Conservation (phyloP, 2,888 invertebrate species). For the Cataglyphis cursor region DNA sequence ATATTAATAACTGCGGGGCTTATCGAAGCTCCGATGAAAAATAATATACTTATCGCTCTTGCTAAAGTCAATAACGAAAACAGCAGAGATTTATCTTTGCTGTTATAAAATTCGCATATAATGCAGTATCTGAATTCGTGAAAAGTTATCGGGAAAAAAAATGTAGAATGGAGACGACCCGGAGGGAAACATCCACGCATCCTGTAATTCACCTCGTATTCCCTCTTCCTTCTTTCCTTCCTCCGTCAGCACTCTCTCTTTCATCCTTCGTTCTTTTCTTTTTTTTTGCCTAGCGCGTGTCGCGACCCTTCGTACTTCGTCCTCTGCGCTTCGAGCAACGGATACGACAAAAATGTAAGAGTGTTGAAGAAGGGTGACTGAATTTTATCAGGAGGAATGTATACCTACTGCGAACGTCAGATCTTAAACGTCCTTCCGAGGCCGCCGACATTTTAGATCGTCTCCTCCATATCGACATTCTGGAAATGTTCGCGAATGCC, state of each 20-base stretch:
- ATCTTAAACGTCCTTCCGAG: conserved; percentile 51
- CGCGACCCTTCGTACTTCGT: conserved; percentile 3
- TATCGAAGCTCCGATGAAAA: neutral
- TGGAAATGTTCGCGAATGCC: conserved; percentile 39
- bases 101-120: conserved; percentile 4
- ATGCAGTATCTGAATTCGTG: conserved; percentile 1
- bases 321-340: neutral
- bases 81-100: neutral
- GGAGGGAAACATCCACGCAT: conserved; percentile 36
- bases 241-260: conserved; percentile 12
- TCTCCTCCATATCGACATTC: conserved; percentile 48
- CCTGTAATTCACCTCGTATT: conserved; percentile 41
- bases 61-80: conserved; percentile 1
- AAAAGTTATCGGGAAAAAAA: conserved; percentile 38
- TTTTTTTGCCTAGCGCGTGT: neutral
- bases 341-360: conserved; percentile 10
- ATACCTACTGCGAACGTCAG: conserved; percentile 28
- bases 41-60: neutral
- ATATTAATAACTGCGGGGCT: neutral
- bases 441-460: conserved; percentile 51
- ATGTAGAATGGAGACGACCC: neutral
- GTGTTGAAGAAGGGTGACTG: conserved; percentile 32
- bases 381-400: conserved; percentile 42
- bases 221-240: neutral
- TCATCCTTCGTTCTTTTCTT: neutral